phyloP scores from a whole-genome alignment of 2,797 vertebrate genomes.

The Poecilia velifera region DNA sequence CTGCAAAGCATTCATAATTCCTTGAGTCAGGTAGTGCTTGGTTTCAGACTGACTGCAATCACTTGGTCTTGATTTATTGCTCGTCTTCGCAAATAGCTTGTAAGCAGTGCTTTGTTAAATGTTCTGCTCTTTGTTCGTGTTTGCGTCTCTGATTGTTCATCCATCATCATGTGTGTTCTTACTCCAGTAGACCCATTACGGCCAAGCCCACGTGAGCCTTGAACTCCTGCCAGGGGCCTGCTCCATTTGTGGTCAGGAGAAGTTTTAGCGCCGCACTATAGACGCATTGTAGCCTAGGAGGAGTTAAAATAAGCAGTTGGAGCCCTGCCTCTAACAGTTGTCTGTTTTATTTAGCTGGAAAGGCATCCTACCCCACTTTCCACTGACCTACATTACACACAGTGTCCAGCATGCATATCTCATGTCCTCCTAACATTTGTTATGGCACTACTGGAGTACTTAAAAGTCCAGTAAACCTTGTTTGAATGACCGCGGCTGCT shows the following conservation, averaged over 20 bases:
- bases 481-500: constrained; percentile 41
- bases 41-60: constrained; percentile 12
- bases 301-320: constrained; percentile 67
- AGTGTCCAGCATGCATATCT: constrained; percentile 57
- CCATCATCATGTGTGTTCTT: constrained; percentile 39
- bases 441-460: constrained; percentile 59
- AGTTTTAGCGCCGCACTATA: constrained; percentile 55
- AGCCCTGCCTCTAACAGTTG: constrained; percentile 74
- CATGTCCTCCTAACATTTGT: constrained; percentile 60
- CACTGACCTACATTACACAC: constrained; percentile 69
- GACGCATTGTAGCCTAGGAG: constrained; percentile 58
- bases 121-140: constrained; percentile 43
- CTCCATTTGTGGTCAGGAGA: constrained; percentile 71
- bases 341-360: constrained; percentile 79
- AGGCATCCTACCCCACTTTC: constrained; percentile 55
- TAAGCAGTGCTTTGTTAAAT: constrained; percentile 36
- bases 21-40: constrained; percentile 27
- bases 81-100: constrained; percentile 35
- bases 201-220: constrained; percentile 55
- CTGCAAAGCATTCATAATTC: constrained; percentile 27
- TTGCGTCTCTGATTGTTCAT: constrained; percentile 48
- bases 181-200: constrained; percentile 32
- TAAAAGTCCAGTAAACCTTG: constrained; percentile 55
- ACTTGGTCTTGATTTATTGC: constrained; percentile 47
- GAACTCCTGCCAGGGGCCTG: constrained; percentile 58